Conservation (phyloP, 1,140 invertebrate species). For the Aethina tumida region DNA sequence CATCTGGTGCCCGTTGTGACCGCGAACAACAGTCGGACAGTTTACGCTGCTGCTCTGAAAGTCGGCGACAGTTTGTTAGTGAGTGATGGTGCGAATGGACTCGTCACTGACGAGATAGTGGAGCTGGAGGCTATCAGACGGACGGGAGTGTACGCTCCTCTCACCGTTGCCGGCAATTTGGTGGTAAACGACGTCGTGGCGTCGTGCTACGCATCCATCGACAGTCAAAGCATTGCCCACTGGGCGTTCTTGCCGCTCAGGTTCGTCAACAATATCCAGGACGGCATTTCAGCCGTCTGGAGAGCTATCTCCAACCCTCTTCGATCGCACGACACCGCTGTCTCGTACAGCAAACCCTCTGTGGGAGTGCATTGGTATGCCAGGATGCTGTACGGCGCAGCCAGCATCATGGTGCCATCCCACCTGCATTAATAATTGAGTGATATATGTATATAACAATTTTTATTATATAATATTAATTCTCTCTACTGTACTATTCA, state of each 20-base stretch:
- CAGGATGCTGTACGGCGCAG: slow-evolving; percentile 60
- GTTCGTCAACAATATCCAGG: slow-evolving; percentile 40
- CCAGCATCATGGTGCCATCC: slow-evolving; percentile 55
- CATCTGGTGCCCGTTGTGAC: slow-evolving; percentile 59
- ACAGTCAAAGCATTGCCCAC: slow-evolving; percentile 78
- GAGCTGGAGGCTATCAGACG: slow-evolving; percentile 44
- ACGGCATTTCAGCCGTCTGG: slow-evolving; percentile 26
- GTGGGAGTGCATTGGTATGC: slow-evolving; percentile 82
- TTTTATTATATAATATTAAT: slow-evolving; percentile 1
- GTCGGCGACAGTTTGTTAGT: slow-evolving; percentile 42
- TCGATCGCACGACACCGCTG: slow-evolving; percentile 10
- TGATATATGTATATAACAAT: neutral
- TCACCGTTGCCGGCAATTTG: slow-evolving; percentile 79
- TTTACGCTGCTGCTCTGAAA: slow-evolving; percentile 50
- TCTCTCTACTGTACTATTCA: slow-evolving; percentile 2
- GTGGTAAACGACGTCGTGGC: slow-evolving; percentile 84
- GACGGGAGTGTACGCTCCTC: slow-evolving; percentile 78
- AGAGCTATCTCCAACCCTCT: slow-evolving; percentile 31
- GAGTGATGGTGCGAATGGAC: slow-evolving; percentile 36
- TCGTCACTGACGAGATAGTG: slow-evolving; percentile 53
- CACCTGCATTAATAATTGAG: slow-evolving; percentile 12
- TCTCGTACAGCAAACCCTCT: slow-evolving; percentile 12
- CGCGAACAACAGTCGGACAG: slow-evolving; percentile 33
- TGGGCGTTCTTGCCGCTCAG: slow-evolving; percentile 71
- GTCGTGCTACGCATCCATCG: slow-evolving; percentile 89